Conservation (phyloP, 2,113 vertebrate species). For the Rhadina sibilatrix region DNA sequence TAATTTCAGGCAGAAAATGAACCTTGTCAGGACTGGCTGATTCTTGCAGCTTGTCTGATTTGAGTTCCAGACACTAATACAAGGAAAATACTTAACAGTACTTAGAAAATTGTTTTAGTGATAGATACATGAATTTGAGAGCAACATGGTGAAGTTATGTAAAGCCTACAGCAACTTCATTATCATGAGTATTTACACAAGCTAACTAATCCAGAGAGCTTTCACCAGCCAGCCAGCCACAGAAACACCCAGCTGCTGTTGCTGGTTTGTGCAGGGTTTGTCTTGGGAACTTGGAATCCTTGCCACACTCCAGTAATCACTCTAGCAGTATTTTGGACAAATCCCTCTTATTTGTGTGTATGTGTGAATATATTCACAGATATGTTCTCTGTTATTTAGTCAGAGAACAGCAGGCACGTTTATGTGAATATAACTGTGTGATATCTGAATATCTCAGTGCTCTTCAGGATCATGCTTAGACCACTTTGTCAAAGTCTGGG, state of each 20-base stretch:
- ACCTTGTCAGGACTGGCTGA: neutral
- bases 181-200: neutral
- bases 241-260: neutral
- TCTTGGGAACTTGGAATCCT: neutral
- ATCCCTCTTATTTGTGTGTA: neutral
- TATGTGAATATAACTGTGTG: neutral
- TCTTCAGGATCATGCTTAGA: neutral
- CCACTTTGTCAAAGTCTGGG: neutral
- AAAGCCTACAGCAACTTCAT: neutral
- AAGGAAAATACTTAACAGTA: neutral
- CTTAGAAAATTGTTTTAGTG: neutral
- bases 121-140: neutral
- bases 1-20: neutral
- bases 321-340: neutral
- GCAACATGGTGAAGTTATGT: neutral
- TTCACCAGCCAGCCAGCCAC: neutral
- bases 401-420: neutral
- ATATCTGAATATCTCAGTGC: neutral
- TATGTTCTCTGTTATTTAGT: neutral
- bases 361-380: neutral
- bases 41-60: neutral
- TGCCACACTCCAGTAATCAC: neutral
- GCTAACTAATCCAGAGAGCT: neutral
- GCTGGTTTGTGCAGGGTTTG: rapidly evolving
- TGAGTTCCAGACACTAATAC: neutral